phyloP scores from a whole-genome alignment of 2,797 vertebrate species.

The Graptemys geographica region DNA sequence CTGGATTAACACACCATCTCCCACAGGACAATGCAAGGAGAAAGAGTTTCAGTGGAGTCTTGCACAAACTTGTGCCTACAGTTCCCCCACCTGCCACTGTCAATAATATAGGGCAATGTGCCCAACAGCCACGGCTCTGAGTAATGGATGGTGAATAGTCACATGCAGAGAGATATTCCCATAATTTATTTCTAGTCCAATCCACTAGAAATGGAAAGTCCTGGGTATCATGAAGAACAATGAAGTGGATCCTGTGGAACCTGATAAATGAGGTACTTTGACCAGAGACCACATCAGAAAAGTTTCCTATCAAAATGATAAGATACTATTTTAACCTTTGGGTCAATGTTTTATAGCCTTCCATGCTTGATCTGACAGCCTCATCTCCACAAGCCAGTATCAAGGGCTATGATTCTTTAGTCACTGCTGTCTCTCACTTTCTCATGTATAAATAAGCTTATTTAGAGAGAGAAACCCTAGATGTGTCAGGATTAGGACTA shows the following conservation, averaged over 20 bases:
- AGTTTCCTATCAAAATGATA: background rate
- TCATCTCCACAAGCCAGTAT: background rate
- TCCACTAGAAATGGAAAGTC: background rate
- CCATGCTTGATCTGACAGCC: background rate
- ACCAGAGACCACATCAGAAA: background rate
- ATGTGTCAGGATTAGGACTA: too few relatives aligned
- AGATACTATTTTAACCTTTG: background rate
- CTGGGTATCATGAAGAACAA: background rate
- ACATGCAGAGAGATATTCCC: background rate
- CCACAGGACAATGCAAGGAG: background rate
- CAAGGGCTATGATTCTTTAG: background rate
- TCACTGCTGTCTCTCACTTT: background rate
- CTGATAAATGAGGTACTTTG: background rate
- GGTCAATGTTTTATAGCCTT: background rate
- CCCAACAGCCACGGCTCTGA: background rate
- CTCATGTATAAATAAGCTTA: background rate
- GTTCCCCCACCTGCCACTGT: background rate
- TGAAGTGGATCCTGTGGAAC: background rate
- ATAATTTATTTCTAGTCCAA: background rate
- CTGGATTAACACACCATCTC: background rate
- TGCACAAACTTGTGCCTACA: background rate
- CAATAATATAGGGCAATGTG: background rate
- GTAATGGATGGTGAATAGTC: background rate
- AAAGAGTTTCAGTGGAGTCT: background rate
- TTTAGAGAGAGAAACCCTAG: rapidly evolving